These are phyloP conservation scores for Galerucella calmariensis DNA, from an alignment of 2,888 invertebrate genomes.

Conservation along the genomic window DNA sequence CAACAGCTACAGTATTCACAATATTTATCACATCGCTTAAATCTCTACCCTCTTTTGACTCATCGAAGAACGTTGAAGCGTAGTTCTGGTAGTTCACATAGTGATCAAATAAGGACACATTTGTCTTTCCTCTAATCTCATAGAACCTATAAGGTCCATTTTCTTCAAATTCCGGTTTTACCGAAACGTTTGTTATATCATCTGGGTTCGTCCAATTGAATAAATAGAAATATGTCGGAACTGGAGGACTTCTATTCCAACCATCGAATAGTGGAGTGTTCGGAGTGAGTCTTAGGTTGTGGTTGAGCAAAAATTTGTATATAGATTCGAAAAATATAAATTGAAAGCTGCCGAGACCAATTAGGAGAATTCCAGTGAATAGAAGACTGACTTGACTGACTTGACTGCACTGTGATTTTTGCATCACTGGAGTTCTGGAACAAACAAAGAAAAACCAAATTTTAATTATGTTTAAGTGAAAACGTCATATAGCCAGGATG, in stretches of 20 bases:
- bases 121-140: slow-evolving; percentile 76
- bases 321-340: slow-evolving; percentile 56
- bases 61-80: slow-evolving; percentile 77
- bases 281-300: slow-evolving; percentile 52
- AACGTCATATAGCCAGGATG: too few species aligned
- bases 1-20: slow-evolving; percentile 82
- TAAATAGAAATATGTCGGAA: slow-evolving; percentile 58
- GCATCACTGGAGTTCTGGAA: slow-evolving; percentile 49
- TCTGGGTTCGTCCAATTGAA: slow-evolving; percentile 66
- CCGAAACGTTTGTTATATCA: slow-evolving; percentile 66
- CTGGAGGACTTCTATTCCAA: slow-evolving; percentile 60
- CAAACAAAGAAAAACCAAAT: background rate
- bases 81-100: slow-evolving; percentile 78
- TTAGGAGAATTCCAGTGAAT: slow-evolving; percentile 54
- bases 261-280: slow-evolving; percentile 55
- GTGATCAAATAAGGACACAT: slow-evolving; percentile 78
- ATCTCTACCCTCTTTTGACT: slow-evolving; percentile 73
- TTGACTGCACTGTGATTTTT: slow-evolving; percentile 44
- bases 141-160: slow-evolving; percentile 75
- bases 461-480: background rate
- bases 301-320: slow-evolving; percentile 52
- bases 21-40: slow-evolving; percentile 77
- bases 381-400: slow-evolving; percentile 54
- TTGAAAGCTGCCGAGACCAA: slow-evolving; percentile 54
- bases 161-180: slow-evolving; percentile 70